Conservation (phyloP, 2,113 vertebrate species). For the Grallaria varia region DNA sequence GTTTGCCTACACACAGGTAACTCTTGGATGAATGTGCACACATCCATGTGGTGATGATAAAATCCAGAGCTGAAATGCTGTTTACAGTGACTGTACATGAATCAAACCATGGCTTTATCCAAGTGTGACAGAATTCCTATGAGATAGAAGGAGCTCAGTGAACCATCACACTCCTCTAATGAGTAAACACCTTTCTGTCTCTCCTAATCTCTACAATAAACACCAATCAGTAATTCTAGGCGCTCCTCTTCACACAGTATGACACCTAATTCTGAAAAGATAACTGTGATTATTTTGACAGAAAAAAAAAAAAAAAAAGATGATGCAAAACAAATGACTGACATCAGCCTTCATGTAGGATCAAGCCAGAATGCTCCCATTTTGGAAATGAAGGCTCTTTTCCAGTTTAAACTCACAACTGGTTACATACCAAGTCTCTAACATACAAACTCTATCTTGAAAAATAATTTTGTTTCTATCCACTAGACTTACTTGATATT, state of each 20-base stretch:
- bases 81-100: background rate
- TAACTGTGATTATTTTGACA: background rate
- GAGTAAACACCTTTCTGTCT: constrained; percentile 29
- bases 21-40: background rate
- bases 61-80: background rate
- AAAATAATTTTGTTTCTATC: background rate
- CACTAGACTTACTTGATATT: background rate
- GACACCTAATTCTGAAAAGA: background rate
- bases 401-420: background rate
- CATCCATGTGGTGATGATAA: background rate
- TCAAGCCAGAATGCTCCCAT: background rate
- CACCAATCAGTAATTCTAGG: background rate
- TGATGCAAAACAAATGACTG: background rate
- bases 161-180: background rate
- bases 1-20: background rate
- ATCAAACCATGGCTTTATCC: background rate
- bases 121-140: background rate
- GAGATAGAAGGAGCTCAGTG: background rate
- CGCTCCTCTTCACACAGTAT: background rate
- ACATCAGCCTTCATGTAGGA: background rate
- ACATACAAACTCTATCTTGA: background rate
- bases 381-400: background rate
- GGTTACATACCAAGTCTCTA: background rate
- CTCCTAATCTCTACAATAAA: constrained; percentile 37
- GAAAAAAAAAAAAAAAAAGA: background rate